Evolutionary conservation across 2,797 vertebrate species (phyloP), one percentile per base, ranked within the genome.

Genomic region (Danio kyathit): DNA sequence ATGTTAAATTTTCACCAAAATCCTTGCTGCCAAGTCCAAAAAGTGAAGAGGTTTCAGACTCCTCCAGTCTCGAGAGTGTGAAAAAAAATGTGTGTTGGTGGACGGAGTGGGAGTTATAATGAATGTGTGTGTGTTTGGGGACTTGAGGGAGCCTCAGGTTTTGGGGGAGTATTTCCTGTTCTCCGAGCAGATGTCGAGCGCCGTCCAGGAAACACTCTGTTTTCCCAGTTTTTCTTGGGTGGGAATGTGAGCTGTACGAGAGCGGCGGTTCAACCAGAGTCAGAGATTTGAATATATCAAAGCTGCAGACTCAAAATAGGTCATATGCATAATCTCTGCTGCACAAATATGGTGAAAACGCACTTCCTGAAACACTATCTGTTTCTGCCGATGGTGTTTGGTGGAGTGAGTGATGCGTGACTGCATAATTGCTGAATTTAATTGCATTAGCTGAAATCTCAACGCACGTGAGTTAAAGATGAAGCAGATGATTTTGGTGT

Each of bases 251-350:
- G 29, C 29, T 72, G 65, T 76, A n/a, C 48, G 74, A 74, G 59
- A 38, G 44, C 43, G 29, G n/a, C 82, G 56, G 80, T 48, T 80
- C 59, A 87, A 86, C 73, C 80, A 85, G 87, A 89, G 81, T 40
- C 40, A 84, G 79, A 71, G 2, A 81, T 89, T 86, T 89, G 80
- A 90, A 89, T 87, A 86, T 82, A 80, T 84, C 85, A 83, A 73
- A 82, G 72, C 74, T 83, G 72, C 84, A 79, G 70, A 80, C 77
- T 66, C 77, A 88, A 83, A 90, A 90, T 88, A 89, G 89, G 85
- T 89, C 87, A 88, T 69, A 79, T 86, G 82, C 74, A 89, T 84
- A 79, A 84, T 85, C 54, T 75, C 9, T 52, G 82, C 44, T 11
- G 5, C 70, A 64, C 56, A 80, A 86, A 85, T 73, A 75, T 46